Percentiles rank a stretch among this genome's conserved stretches.
Evolutionary conservation across 2,888 invertebrate species (phyloP).

Genomic region (Eilema griseolum): DNA sequence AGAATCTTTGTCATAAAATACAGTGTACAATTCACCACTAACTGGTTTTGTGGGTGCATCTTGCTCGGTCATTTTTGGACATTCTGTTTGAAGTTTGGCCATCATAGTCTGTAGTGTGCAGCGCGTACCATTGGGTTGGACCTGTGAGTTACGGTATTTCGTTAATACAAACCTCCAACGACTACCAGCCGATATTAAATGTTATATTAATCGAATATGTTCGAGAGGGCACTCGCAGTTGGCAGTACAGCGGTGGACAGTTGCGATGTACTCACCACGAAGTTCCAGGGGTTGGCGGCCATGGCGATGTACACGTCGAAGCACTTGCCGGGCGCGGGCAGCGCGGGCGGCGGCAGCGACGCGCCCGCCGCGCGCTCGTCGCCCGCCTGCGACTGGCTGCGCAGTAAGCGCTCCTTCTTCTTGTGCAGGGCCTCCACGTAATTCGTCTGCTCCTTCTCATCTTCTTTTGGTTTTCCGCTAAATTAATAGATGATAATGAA

Average conservation of each 20-base stretch:
- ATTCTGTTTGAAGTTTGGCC: conserved; percentile 88
- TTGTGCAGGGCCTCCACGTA: conserved; percentile 75
- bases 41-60: conserved; percentile 75
- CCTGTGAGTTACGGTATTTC: conserved; percentile 54
- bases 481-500: too few species aligned
- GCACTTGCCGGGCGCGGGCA: conserved; percentile 83
- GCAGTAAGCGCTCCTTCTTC: conserved; percentile 83
- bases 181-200: too few species aligned
- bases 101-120: conserved; percentile 87
- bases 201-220: too few species aligned
- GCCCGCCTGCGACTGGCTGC: conserved; percentile 57
- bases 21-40: conserved; percentile 90
- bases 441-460: conserved; percentile 64
- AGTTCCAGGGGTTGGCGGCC: conserved; percentile 92
- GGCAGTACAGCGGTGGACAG: too few species aligned
- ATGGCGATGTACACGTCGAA: conserved; percentile 91
- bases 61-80: conserved; percentile 82
- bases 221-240: too few species aligned
- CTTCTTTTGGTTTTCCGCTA: conserved; percentile 71
- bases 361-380: conserved; percentile 56
- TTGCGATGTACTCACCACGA: conserved; percentile 81
- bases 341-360: conserved; percentile 70
- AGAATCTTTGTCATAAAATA: conserved; percentile 88
- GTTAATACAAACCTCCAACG: neutral
- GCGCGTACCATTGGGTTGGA: conserved; percentile 77